A percentile compares a stretch with the other conserved stretches of the same genome.
Conservation (phyloP, 2,797 vertebrate genomes). For the Tiaroga cobitis region DNA sequence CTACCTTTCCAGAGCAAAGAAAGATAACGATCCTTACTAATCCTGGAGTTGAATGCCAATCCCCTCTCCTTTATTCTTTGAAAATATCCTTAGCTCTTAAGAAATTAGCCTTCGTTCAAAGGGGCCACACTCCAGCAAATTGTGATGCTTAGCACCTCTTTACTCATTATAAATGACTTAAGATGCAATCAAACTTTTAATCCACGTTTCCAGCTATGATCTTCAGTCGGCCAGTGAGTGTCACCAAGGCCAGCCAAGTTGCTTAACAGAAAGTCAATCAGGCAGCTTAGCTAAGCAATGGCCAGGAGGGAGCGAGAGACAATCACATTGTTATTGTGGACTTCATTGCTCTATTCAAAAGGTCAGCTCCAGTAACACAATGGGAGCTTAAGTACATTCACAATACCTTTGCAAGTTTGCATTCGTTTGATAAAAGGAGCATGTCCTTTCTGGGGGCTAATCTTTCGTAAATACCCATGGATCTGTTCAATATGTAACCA, state of each 20-base stretch:
- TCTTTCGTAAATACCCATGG: constrained; percentile 89
- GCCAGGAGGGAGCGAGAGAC: constrained; percentile 71
- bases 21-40: constrained; percentile 88
- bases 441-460: constrained; percentile 86
- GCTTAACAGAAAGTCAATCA: constrained; percentile 96
- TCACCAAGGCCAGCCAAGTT: constrained; percentile 87
- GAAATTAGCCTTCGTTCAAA: constrained; percentile 91
- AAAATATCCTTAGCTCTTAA: constrained; percentile 88
- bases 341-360: constrained; percentile 82
- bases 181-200: constrained; percentile 94
- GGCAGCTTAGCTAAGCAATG: constrained; percentile 63
- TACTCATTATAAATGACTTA: constrained; percentile 92
- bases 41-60: constrained; percentile 86
- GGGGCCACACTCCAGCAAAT: constrained; percentile 87
- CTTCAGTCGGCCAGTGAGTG: constrained; percentile 68
- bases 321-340: constrained; percentile 84
- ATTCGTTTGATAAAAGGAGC: constrained; percentile 64
- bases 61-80: constrained; percentile 87
- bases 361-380: constrained; percentile 78
- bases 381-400: constrained; percentile 83
- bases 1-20: constrained; percentile 79
- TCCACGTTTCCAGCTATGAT: constrained; percentile 88
- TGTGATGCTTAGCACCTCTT: constrained; percentile 84
- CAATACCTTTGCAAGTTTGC: constrained; percentile 63
- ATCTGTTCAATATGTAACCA: constrained; percentile 78